phyloP scores from a whole-genome alignment of 2,888 invertebrate genomes.

The Oscheius sp. region DNA sequence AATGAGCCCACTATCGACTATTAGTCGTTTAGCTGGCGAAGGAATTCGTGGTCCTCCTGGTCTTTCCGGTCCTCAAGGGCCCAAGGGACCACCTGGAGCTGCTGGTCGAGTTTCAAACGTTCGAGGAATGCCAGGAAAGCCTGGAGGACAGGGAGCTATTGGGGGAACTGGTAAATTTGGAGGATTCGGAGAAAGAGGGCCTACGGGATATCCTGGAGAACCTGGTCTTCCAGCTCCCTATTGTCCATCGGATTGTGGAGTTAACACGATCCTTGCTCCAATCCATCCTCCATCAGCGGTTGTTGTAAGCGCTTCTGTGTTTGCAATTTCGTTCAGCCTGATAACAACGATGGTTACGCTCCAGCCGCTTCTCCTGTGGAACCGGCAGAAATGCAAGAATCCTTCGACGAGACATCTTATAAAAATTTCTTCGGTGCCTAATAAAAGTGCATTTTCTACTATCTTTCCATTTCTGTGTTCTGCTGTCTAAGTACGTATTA shows the following conservation, averaged over 20 bases:
- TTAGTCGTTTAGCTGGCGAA: constrained; percentile 47
- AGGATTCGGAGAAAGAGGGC: constrained; percentile 52
- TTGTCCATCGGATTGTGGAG: constrained; percentile 59
- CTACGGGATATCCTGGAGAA: constrained; percentile 55
- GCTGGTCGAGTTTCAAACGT: constrained; percentile 59
- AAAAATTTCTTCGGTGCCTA: constrained; percentile 39
- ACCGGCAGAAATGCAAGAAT: constrained; percentile 31
- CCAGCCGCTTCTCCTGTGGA: neutral
- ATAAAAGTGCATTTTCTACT: too few relatives aligned
- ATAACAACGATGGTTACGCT: neutral
- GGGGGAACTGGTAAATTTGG: constrained; percentile 53
- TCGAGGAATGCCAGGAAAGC: constrained; percentile 47
- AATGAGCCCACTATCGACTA: neutral
- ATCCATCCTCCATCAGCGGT: constrained; percentile 24
- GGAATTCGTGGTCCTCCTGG: constrained; percentile 62
- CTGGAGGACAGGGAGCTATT: constrained; percentile 47
- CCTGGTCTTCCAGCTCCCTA: constrained; percentile 56
- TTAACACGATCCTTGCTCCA: constrained; percentile 49
- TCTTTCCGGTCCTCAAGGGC: constrained; percentile 51
- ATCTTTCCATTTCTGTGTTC: constrained; percentile 9
- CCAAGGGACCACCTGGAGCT: constrained; percentile 53
- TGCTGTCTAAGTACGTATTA: neutral
- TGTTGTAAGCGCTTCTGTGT: neutral
- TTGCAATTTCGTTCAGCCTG: neutral
- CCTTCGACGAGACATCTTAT: constrained; percentile 49